Evolutionary conservation across 37 sponge, comb jelly and placozoan species (phyloP).

Genomic region (Tethya wilhelma): DNA sequence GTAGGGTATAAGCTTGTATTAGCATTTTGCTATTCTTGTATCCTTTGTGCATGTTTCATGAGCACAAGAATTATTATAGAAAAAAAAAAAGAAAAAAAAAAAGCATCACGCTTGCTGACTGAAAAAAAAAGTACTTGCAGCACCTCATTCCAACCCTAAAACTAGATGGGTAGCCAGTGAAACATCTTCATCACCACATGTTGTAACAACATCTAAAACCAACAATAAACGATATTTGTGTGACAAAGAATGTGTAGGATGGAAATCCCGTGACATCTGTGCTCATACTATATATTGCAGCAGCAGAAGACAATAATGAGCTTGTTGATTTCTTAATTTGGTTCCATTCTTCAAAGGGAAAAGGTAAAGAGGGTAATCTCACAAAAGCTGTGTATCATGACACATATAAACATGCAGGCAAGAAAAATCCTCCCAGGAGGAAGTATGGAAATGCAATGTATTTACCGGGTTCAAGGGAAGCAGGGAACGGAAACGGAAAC

Average conservation of each 20-base stretch:
- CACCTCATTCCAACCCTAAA: not conserved
- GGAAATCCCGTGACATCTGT: not conserved
- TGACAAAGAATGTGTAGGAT: not conserved
- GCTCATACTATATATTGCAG: conserved; percentile 2
- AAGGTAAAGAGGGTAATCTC: not conserved
- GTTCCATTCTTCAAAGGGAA: not conserved
- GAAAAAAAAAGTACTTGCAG: not conserved
- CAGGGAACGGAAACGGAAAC: no score
- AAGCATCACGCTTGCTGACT: not conserved
- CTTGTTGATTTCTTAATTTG: not conserved
- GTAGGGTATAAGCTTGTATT: no score
- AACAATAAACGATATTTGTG: not conserved
- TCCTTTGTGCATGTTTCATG: no score
- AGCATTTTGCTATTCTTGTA: no score
- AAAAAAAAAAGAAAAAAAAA: no score
- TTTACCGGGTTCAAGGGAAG: no score
- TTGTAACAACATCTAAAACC: not conserved
- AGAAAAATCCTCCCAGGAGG: conserved; percentile 5
- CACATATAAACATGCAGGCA: conserved; percentile 6
- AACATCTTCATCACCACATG: not conserved
- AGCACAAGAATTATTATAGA: no score
- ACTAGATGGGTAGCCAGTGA: not conserved
- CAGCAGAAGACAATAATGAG: not conserved
- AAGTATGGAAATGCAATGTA: conserved; percentile 1
- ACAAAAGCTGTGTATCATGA: conserved; percentile 6